Evolutionary conservation across 2,797 vertebrate genomes (phyloP).

Genomic region (Gobionotothen gibberifrons): DNA sequence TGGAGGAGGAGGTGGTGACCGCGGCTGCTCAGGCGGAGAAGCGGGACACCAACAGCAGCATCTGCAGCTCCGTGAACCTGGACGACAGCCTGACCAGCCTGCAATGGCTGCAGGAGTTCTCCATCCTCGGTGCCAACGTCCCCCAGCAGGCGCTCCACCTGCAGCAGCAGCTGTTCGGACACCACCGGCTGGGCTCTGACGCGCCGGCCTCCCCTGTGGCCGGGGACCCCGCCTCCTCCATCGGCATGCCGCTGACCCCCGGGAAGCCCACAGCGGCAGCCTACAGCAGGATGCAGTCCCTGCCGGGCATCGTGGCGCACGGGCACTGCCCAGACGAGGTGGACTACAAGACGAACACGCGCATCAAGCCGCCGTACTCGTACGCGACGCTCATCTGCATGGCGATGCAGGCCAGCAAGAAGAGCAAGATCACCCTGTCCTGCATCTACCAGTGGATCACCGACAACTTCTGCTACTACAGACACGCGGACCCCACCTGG

Average conservation of each 20-base stretch:
- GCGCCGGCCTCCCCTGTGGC: slow-evolving; percentile 92
- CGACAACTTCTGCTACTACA: slow-evolving; percentile 98
- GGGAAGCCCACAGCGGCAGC: slow-evolving; percentile 92
- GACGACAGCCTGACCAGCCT: slow-evolving; percentile 98
- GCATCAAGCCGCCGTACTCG: slow-evolving; percentile 93
- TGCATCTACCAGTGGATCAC: slow-evolving; percentile 99
- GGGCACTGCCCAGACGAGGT: slow-evolving; percentile 90
- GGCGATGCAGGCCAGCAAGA: slow-evolving; percentile 96
- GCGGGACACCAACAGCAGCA: slow-evolving; percentile 52
- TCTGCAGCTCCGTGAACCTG: slow-evolving; percentile 75
- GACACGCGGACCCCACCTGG: slow-evolving; percentile 96
- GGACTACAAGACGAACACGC: slow-evolving; percentile 92
- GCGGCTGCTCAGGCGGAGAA: slow-evolving; percentile 74
- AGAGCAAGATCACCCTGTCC: slow-evolving; percentile 94
- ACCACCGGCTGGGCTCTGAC: slow-evolving; percentile 79
- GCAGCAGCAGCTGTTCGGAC: slow-evolving; percentile 82
- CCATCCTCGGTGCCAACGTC: slow-evolving; percentile 87
- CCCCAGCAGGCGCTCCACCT: slow-evolving; percentile 76
- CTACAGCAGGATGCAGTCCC: slow-evolving; percentile 81
- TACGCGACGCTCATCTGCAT: slow-evolving; percentile 98
- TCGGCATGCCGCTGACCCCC: slow-evolving; percentile 89
- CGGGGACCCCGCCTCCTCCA: slow-evolving; percentile 91
- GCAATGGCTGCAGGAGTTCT: slow-evolving; percentile 97
- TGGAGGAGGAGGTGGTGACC: slow-evolving; percentile 77
- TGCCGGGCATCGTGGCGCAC: slow-evolving; percentile 78